Conservation (phyloP, 2,113 vertebrate genomes). For the Saguinus midas region DNA sequence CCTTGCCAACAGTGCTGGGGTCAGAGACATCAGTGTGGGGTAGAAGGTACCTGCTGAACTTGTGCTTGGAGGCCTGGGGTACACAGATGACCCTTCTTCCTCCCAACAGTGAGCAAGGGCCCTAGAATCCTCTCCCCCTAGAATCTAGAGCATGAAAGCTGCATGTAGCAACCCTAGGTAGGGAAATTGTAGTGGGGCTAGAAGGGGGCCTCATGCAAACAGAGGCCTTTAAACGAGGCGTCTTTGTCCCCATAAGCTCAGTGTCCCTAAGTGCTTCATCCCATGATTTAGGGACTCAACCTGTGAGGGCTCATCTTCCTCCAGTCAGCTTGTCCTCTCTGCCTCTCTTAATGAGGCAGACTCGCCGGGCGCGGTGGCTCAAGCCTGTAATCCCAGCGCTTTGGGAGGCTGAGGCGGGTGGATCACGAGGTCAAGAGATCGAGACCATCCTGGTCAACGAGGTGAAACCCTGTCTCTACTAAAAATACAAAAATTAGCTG, state of each 20-base stretch:
- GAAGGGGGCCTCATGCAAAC: background rate
- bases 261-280: background rate
- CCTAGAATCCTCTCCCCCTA: background rate
- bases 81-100: background rate
- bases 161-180: background rate
- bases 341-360: too few species aligned
- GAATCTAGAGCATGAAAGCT: background rate
- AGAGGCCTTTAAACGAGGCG: background rate
- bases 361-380: too few species aligned
- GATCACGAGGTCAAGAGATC: too few species aligned
- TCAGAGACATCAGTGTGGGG: background rate
- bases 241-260: background rate
- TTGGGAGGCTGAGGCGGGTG: too few species aligned
- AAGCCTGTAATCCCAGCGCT: too few species aligned
- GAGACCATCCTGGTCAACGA: too few species aligned
- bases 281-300: background rate
- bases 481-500: too few species aligned
- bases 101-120: background rate
- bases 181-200: background rate
- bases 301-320: background rate
- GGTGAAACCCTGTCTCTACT: too few species aligned
- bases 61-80: background rate
- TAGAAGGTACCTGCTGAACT: background rate
- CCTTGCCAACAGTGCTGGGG: background rate
- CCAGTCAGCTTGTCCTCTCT: background rate